These are phyloP conservation scores for Serinus canaria DNA, from an alignment of 2,113 vertebrate species.

Conservation along the genomic window DNA sequence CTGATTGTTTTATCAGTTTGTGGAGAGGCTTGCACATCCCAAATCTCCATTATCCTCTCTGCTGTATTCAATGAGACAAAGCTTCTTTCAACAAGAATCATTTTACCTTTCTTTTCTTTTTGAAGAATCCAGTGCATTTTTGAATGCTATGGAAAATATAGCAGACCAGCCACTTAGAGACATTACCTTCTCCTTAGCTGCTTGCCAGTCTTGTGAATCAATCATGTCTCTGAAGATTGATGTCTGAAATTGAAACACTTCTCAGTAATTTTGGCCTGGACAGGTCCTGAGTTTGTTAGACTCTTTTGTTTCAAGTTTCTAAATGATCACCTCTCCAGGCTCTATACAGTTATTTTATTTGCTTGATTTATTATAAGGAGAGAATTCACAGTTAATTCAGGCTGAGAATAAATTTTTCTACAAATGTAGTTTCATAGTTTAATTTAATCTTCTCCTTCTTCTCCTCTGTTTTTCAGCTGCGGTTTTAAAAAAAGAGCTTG, in stretches of 20 bases:
- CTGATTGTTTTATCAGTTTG: not conserved
- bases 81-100: not conserved
- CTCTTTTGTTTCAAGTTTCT: not conserved
- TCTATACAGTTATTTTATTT: not conserved
- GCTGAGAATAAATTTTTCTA: not conserved
- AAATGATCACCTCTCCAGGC: not conserved
- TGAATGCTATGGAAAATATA: not conserved
- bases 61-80: not conserved
- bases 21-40: not conserved
- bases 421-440: not conserved
- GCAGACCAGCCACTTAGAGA: not conserved
- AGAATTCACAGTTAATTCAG: not conserved
- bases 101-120: not conserved
- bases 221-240: not conserved
- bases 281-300: not conserved
- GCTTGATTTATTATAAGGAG: not conserved
- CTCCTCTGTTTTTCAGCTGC: not conserved
- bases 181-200: not conserved
- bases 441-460: not conserved
- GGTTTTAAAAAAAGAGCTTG: not conserved
- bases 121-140: not conserved
- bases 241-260: not conserved
- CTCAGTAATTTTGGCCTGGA: not conserved
- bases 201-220: not conserved
- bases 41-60: not conserved